These are phyloP conservation scores for Tenualosa ilisha DNA, from an alignment of 2,797 vertebrate species.

Conservation along the genomic window DNA sequence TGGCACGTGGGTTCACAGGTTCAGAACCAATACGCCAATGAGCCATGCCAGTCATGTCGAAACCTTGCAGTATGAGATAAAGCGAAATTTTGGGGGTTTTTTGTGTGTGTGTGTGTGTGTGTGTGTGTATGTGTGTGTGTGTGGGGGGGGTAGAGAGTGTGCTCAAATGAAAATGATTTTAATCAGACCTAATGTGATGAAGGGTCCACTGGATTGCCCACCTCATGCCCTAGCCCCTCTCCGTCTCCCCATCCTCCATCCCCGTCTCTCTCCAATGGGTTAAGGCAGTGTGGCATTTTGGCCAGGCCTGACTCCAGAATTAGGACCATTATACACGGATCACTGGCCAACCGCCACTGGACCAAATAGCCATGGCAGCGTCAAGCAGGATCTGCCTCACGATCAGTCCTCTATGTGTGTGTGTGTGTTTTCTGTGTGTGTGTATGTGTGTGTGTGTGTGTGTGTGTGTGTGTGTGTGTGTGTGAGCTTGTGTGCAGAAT, in stretches of 20 bases:
- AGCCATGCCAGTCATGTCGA: not conserved
- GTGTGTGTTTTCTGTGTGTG: too few relatives aligned
- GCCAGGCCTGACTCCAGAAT: conserved; percentile 57
- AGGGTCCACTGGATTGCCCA: conserved; percentile 29
- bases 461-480: not conserved
- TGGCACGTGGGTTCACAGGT: conserved; percentile 51
- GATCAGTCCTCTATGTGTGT: not conserved
- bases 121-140: not conserved
- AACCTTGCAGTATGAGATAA: conserved; percentile 40
- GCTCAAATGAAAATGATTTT: conserved; percentile 69
- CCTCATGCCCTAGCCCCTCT: conserved; percentile 41
- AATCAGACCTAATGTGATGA: conserved; percentile 65
- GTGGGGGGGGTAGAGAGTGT: conserved; percentile 49
- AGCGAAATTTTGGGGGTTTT: conserved; percentile 36
- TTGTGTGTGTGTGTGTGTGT: not conserved
- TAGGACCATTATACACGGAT: conserved; percentile 61
- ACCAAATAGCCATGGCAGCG: conserved; percentile 1
- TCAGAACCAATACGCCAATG: conserved; percentile 58
- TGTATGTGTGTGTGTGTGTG: not conserved
- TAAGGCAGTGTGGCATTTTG: conserved; percentile 32
- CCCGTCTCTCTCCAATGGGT: not conserved
- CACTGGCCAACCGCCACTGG: conserved; percentile 5
- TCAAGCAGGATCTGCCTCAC: conserved; percentile 12
- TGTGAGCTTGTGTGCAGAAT: not conserved
- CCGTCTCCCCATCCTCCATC: conserved; percentile 29